phyloP scores from a whole-genome alignment of 2,888 invertebrate genomes.

The Hipparchia sbordonii region DNA sequence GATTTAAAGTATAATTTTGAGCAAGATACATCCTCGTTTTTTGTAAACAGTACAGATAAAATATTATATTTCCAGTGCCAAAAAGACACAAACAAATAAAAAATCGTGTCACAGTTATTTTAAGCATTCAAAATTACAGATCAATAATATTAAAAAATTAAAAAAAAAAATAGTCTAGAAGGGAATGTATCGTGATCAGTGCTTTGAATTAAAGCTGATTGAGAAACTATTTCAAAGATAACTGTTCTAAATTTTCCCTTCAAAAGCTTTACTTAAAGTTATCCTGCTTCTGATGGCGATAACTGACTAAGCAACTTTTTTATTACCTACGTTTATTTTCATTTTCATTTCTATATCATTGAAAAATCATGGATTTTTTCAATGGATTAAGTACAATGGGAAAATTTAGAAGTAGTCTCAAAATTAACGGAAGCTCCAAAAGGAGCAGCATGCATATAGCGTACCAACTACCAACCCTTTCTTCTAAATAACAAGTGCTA shows the following conservation, averaged over 20 bases:
- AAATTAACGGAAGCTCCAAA: slow-evolving; percentile 42
- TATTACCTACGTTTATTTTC: too few species aligned
- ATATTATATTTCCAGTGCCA: too few species aligned
- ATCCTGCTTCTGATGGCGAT: background rate
- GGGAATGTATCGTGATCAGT: background rate
- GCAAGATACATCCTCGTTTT: background rate
- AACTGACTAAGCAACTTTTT: background rate
- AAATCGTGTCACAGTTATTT: background rate
- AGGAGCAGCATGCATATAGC: slow-evolving; percentile 53
- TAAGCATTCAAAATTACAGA: background rate
- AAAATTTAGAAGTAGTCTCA: slow-evolving; percentile 44
- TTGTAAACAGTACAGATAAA: too few species aligned
- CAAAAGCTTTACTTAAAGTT: background rate
- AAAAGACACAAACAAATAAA: too few species aligned
- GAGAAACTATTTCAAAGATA: slow-evolving; percentile 30
- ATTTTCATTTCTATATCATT: too few species aligned
- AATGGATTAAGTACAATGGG: slow-evolving; percentile 27
- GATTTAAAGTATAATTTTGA: background rate
- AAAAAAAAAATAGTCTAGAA: background rate
- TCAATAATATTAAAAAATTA: background rate
- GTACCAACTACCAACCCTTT: slow-evolving; percentile 33
- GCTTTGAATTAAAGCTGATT: background rate
- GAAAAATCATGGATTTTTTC: too few species aligned
- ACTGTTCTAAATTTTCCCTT: slow-evolving; percentile 32
- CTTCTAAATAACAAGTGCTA: slow-evolving; percentile 36